Evolutionary conservation across 2,113 vertebrate species (phyloP).

Genomic region (Asarcornis scutulata): DNA sequence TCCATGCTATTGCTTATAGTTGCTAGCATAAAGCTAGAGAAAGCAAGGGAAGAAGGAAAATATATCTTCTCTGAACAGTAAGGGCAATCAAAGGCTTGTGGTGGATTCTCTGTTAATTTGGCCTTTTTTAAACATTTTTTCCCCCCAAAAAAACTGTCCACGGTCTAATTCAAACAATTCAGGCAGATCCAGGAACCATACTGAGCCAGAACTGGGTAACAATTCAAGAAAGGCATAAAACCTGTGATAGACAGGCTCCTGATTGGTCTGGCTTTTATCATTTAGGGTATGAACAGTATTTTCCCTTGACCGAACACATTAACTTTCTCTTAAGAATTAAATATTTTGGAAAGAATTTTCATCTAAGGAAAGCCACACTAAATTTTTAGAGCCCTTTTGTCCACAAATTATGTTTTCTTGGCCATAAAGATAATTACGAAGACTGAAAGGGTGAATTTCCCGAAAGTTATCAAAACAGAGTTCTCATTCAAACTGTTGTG

Average conservation of each 20-base stretch:
- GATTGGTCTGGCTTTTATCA: neutral
- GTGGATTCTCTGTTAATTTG: neutral
- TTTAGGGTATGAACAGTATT: neutral
- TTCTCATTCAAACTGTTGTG: neutral
- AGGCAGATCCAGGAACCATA: neutral
- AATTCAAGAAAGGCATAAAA: neutral
- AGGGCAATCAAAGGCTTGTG: neutral
- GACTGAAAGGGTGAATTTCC: neutral
- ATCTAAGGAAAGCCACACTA: neutral
- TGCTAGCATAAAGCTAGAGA: neutral
- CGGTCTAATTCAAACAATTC: neutral
- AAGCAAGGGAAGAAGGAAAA: neutral
- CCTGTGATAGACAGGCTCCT: neutral
- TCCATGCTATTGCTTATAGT: neutral
- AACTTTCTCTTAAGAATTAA: neutral
- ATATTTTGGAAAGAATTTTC: neutral
- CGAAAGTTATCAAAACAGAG: neutral
- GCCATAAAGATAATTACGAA: neutral
- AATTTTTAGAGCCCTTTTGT: neutral
- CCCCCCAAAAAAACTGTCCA: neutral
- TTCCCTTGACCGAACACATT: neutral
- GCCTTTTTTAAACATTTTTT: neutral
- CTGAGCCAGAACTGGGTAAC: neutral
- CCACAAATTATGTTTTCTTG: neutral
- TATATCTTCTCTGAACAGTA: neutral